A percentile compares a stretch with the other conserved stretches of the same genome.
Conservation (phyloP, 2,888 invertebrate genomes). For the Mallateleia sp. region DNA sequence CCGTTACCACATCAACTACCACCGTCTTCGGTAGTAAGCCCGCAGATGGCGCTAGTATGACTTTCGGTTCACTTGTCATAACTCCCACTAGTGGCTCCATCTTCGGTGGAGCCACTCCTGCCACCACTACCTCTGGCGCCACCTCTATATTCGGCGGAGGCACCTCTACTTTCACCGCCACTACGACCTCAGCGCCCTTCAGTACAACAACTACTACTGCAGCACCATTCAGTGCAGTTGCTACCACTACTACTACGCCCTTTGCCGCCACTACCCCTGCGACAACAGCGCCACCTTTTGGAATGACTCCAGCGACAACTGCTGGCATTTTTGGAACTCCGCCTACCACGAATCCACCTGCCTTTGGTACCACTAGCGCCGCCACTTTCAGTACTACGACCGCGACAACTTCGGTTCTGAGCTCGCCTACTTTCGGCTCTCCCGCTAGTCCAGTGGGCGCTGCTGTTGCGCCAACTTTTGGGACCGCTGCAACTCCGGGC, state of each 20-base stretch:
- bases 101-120: too few species aligned
- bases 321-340: background rate
- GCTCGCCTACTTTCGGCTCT: slow-evolving; percentile 51
- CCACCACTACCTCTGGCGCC: too few species aligned
- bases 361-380: slow-evolving; percentile 21
- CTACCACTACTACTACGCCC: background rate
- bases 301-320: slow-evolving; percentile 2
- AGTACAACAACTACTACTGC: background rate
- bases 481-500: slow-evolving; percentile 50
- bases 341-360: background rate
- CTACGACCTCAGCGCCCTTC: slow-evolving; percentile 3
- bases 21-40: too few species aligned
- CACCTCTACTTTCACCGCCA: background rate
- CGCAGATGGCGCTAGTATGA: too few species aligned
- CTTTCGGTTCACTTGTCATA: too few species aligned
- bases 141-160: slow-evolving; percentile 13
- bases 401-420: slow-evolving; percentile 64
- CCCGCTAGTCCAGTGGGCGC: slow-evolving; percentile 51
- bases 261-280: slow-evolving; percentile 5
- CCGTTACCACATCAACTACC: too few species aligned
- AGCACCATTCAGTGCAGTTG: background rate
- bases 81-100: too few species aligned
- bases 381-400: slow-evolving; percentile 34
- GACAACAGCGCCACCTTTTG: background rate
- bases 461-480: slow-evolving; percentile 73